Conservation (phyloP, 1,140 invertebrate species). For the Drosophila gunungcola region DNA sequence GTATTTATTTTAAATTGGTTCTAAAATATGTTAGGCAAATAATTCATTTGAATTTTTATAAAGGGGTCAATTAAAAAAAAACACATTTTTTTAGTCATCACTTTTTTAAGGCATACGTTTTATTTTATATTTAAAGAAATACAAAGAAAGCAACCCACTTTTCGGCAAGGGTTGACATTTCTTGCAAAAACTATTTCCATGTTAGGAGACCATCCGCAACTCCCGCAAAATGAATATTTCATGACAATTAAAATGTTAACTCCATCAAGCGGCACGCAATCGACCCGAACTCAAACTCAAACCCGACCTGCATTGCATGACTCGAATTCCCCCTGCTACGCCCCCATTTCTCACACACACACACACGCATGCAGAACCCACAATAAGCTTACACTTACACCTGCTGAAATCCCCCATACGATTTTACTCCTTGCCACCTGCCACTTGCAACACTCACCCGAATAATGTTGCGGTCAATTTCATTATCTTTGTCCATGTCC, state of each 20-base stretch:
- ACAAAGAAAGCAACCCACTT: conserved; percentile 11
- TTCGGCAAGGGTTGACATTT: conserved; percentile 17
- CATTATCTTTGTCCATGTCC: conserved; percentile 40
- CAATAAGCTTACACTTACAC: conserved; percentile 52
- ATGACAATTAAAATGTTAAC: conserved; percentile 82
- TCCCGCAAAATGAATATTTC: conserved; percentile 69
- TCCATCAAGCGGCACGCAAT: conserved; percentile 65
- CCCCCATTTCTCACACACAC: conserved; percentile 3
- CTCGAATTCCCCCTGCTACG: neutral
- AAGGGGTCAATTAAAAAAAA: too few relatives aligned
- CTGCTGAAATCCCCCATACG: conserved; percentile 20
- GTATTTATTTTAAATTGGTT: too few relatives aligned
- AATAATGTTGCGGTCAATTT: conserved; percentile 80
- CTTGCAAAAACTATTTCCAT: conserved; percentile 72
- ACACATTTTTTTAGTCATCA: too few relatives aligned
- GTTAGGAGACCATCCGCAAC: conserved; percentile 29
- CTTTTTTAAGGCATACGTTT: too few relatives aligned
- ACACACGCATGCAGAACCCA: neutral
- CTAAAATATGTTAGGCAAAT: too few relatives aligned
- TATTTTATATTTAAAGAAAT: neutral
- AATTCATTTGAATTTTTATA: too few relatives aligned
- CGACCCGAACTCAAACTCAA: neutral
- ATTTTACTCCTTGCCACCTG: conserved; percentile 1
- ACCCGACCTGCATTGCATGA: neutral
- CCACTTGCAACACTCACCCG: conserved; percentile 60